Percentiles rank a stretch among this genome's conserved stretches.
Conservation (phyloP, 1,140 invertebrate species). For the Drosophila biarmipes region DNA sequence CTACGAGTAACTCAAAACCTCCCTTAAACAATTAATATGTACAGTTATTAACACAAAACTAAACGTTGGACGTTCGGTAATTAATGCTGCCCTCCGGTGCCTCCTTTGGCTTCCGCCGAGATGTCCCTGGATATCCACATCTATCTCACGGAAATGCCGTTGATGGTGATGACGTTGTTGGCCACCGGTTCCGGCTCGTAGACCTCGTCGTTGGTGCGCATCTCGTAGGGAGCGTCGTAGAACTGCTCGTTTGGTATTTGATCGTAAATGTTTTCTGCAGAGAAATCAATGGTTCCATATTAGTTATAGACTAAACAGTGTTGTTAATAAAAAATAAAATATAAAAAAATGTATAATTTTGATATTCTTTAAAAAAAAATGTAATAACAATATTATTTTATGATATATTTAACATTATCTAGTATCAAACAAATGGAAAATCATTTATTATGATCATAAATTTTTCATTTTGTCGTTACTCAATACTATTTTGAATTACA, state of each 20-base stretch:
- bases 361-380: too few relatives aligned
- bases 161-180: conserved; percentile 89
- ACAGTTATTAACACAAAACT: conserved; percentile 67
- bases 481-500: too few relatives aligned
- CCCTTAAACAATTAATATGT: conserved; percentile 65
- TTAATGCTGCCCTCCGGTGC: conserved; percentile 1
- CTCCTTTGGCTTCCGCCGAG: neutral
- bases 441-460: too few relatives aligned
- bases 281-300: neutral
- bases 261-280: conserved; percentile 83
- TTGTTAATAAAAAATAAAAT: neutral
- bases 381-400: too few relatives aligned
- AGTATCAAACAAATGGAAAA: too few relatives aligned
- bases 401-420: too few relatives aligned
- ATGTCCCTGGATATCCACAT: neutral
- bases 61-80: conserved; percentile 32
- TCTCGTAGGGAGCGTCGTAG: conserved; percentile 87
- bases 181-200: conserved; percentile 89
- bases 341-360: too few relatives aligned
- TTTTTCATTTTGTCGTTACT: neutral
- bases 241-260: conserved; percentile 84
- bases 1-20: conserved; percentile 46
- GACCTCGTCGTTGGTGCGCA: conserved; percentile 87
- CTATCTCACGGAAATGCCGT: conserved; percentile 88
- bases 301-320: neutral